A percentile compares a stretch with the other conserved stretches of the same genome.
These are phyloP conservation scores for Ptilorrhoa leucosticta DNA, from an alignment of 2,113 vertebrate genomes.

Conservation along the genomic window DNA sequence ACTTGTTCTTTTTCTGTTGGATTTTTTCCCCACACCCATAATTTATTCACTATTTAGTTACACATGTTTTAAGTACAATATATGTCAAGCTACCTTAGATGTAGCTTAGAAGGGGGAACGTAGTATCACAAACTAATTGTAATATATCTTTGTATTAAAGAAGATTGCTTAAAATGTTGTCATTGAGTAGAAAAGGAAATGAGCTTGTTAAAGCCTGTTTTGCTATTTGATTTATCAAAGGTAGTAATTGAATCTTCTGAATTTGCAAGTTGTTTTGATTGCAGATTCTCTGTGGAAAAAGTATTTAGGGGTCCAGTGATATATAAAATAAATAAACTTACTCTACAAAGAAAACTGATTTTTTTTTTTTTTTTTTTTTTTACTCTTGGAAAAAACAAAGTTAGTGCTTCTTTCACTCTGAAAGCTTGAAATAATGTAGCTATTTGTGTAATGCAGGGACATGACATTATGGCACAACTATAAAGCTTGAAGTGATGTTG, in stretches of 20 bases:
- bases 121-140: not conserved
- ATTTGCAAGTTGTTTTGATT: not conserved
- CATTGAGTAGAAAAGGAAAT: not conserved
- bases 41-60: not conserved
- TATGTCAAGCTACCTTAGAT: not conserved
- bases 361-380: not conserved
- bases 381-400: not conserved
- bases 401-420: not conserved
- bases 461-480: not conserved
- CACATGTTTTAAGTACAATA: not conserved
- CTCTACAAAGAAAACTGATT: not conserved
- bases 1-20: not conserved
- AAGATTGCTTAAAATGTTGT: not conserved
- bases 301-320: not conserved
- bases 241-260: not conserved
- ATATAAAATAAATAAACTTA: not conserved
- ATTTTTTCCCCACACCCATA: rapidly evolving
- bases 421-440: not conserved
- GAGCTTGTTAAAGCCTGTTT: not conserved
- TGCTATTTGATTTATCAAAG: not conserved
- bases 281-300: not conserved
- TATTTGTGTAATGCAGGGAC: not conserved
- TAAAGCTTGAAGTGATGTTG: conserved; percentile 28
- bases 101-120: not conserved
- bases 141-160: not conserved